These are phyloP conservation scores for Cyanoderma ruficeps DNA, from an alignment of 2,113 vertebrate species.

Conservation along the genomic window DNA sequence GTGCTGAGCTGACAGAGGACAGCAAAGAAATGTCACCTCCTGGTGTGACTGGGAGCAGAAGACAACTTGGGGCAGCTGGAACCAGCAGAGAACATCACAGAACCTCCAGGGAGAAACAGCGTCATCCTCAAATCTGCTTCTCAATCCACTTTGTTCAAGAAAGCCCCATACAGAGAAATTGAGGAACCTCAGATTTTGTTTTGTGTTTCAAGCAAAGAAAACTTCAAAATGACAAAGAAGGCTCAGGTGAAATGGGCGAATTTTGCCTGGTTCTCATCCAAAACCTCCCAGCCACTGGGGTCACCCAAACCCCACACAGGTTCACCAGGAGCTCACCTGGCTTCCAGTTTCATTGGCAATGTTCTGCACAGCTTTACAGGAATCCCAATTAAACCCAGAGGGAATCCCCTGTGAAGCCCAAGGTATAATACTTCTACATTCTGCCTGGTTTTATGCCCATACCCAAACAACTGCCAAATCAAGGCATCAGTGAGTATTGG, in stretches of 20 bases:
- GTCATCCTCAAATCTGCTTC: background rate
- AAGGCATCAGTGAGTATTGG: background rate
- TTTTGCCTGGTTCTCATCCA: constrained; percentile 4
- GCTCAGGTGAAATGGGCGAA: background rate
- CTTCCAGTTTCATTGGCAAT: background rate
- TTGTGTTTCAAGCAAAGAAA: background rate
- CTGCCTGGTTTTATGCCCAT: background rate
- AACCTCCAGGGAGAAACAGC: background rate
- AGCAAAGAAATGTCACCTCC: background rate
- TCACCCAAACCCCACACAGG: background rate
- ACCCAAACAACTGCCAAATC: background rate
- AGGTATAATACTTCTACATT: background rate
- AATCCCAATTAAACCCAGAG: background rate
- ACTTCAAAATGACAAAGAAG: background rate
- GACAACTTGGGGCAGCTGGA: background rate
- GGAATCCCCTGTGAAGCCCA: background rate
- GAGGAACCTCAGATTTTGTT: background rate
- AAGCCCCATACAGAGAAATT: background rate
- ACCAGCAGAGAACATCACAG: background rate
- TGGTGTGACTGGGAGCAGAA: background rate
- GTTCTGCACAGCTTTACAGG: background rate
- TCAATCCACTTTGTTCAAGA: background rate
- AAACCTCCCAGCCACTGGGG: background rate
- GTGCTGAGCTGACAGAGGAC: background rate
- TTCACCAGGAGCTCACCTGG: constrained; percentile 27